phyloP scores from a whole-genome alignment of 2,888 invertebrate species.

The Entomobrya multifasciata region DNA sequence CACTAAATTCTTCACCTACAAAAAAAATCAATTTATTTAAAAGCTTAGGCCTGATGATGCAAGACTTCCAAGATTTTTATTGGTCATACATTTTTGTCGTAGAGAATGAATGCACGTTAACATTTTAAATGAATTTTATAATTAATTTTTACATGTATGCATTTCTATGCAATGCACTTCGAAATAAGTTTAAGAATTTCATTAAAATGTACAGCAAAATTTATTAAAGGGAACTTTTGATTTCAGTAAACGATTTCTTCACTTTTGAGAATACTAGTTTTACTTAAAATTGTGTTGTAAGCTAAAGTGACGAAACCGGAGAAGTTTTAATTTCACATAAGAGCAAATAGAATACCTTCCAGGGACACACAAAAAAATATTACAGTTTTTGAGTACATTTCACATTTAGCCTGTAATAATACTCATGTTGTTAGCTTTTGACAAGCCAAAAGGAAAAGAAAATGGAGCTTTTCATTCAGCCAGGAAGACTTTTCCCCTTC shows the following conservation, averaged over 20 bases:
- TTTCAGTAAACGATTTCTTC: too few relatives aligned
- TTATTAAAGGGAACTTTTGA: too few relatives aligned
- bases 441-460: constrained; percentile 15
- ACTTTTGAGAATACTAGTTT: too few relatives aligned
- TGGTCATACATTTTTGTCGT: too few relatives aligned
- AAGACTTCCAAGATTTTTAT: background rate
- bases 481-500: constrained; percentile 6
- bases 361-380: constrained; percentile 16
- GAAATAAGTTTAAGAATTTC: too few relatives aligned
- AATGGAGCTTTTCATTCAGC: constrained; percentile 25
- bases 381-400: background rate
- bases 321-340: constrained; percentile 17
- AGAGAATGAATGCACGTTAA: too few relatives aligned
- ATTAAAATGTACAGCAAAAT: too few relatives aligned
- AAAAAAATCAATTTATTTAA: background rate
- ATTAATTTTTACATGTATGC: constrained; percentile 29
- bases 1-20: too few relatives aligned
- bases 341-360: background rate
- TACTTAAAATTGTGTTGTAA: too few relatives aligned
- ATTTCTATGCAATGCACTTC: too few relatives aligned
- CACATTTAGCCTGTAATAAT: constrained; percentile 14
- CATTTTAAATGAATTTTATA: constrained; percentile 4
- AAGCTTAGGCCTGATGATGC: too few relatives aligned
- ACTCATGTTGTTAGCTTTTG: constrained; percentile 18
- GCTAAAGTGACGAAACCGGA: constrained; percentile 2